A percentile compares a stretch with the other conserved stretches of the same genome.
Evolutionary conservation across 2,113 vertebrate genomes (phyloP).

Genomic region (Limanda limanda): DNA sequence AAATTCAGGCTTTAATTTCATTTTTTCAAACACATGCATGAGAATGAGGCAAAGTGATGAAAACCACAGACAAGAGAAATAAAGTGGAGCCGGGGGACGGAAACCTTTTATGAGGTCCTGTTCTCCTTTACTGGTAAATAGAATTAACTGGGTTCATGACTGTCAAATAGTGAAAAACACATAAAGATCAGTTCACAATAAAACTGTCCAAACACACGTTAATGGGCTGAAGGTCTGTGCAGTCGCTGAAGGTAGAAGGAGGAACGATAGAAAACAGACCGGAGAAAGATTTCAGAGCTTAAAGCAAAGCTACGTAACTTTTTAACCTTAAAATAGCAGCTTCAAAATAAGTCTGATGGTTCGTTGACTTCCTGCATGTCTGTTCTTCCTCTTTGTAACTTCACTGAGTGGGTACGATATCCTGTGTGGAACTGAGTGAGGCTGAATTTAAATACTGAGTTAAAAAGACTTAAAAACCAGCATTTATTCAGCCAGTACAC

Average conservation of each 20-base stretch:
- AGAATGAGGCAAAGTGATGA: not conserved
- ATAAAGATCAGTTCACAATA: constrained; percentile 6
- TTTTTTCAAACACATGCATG: not conserved
- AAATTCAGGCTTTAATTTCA: not conserved
- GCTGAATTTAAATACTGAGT: too few relatives aligned
- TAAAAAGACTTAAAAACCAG: too few relatives aligned
- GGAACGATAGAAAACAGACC: not conserved
- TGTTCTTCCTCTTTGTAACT: too few relatives aligned
- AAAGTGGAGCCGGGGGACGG: not conserved
- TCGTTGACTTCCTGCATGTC: too few relatives aligned
- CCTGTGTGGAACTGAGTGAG: too few relatives aligned
- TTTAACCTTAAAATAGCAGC: too few relatives aligned
- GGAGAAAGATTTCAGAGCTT: not conserved
- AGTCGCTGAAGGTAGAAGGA: not conserved
- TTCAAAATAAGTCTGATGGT: too few relatives aligned
- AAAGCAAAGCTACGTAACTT: not conserved
- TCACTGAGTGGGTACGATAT: too few relatives aligned
- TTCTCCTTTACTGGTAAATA: not conserved
- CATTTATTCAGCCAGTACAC: too few relatives aligned
- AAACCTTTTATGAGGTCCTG: constrained; percentile 6
- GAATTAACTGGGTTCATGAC: constrained; percentile 26
- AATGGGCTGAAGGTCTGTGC: constrained; percentile 1
- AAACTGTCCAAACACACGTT: constrained; percentile 47
- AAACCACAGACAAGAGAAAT: not conserved
- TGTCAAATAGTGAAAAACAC: constrained; percentile 31